Conservation (phyloP, 2,888 invertebrate genomes). For the Apodemia mormo region DNA sequence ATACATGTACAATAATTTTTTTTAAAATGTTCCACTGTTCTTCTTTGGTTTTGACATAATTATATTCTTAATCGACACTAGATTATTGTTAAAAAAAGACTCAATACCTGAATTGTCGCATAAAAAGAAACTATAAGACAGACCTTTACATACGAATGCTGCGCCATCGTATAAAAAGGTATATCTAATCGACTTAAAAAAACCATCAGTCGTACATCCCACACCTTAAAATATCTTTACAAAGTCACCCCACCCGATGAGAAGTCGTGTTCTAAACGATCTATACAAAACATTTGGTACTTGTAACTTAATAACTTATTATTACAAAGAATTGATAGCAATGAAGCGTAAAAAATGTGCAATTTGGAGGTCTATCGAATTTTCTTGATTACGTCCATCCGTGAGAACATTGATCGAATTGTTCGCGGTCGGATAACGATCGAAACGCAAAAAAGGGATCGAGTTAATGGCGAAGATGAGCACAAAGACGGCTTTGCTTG, state of each 20-base stretch:
- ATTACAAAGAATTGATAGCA: conserved; percentile 17
- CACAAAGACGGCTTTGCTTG: conserved; percentile 61
- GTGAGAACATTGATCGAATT: conserved; percentile 71
- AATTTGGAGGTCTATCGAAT: conserved; percentile 64
- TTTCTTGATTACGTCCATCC: conserved; percentile 60
- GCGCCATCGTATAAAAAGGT: neutral
- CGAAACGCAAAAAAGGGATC: conserved; percentile 77
- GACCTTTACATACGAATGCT: too few species aligned
- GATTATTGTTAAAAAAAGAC: too few species aligned
- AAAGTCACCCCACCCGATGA: neutral
- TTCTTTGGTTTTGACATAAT: too few species aligned
- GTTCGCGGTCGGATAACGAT: conserved; percentile 77
- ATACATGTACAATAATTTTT: too few species aligned
- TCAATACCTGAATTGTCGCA: too few species aligned
- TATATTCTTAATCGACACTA: too few species aligned
- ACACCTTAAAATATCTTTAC: neutral
- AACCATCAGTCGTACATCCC: neutral
- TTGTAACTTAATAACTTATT: conserved; percentile 11
- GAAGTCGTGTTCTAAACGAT: neutral
- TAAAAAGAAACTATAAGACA: too few species aligned
- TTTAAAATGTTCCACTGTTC: too few species aligned
- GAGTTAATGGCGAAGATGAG: conserved; percentile 65
- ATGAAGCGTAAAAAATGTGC: conserved; percentile 55
- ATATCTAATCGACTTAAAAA: neutral
- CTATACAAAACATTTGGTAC: conserved; percentile 5